phyloP scores from a whole-genome alignment of 1,140 invertebrate species.

The Whitmania pigra region DNA sequence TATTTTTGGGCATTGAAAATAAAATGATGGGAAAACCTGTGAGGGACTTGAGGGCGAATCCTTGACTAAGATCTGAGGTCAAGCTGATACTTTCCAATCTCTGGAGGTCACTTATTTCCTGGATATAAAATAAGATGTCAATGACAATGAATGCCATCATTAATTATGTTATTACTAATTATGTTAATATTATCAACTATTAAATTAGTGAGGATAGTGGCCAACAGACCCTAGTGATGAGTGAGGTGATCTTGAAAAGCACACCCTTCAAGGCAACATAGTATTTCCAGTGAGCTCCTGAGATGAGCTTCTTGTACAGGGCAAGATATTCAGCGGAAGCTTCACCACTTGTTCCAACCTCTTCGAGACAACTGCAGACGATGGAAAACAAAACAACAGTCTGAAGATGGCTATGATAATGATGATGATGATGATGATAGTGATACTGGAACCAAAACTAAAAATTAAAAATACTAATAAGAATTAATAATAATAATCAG shows the following conservation, averaged over 20 bases:
- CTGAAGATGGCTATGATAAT: neutral
- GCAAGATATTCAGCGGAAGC: slow-evolving; percentile 70
- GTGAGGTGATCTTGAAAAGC: slow-evolving; percentile 64
- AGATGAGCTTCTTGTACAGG: slow-evolving; percentile 64
- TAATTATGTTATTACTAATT: no score
- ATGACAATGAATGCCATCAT: neutral
- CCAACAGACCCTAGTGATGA: slow-evolving; percentile 54
- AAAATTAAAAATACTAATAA: no score
- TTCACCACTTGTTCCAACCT: slow-evolving; percentile 53
- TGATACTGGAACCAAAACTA: no score
- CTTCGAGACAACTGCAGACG: slow-evolving; percentile 57
- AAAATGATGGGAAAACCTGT: slow-evolving; percentile 28
- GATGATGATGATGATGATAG: no score
- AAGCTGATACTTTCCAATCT: slow-evolving; percentile 56
- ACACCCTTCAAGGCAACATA: slow-evolving; percentile 71
- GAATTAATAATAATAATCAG: no score
- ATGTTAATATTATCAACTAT: no score
- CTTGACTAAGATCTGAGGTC: slow-evolving; percentile 83
- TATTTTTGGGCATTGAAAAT: neutral
- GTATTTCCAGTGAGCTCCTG: slow-evolving; percentile 56
- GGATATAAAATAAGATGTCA: slow-evolving; percentile 24
- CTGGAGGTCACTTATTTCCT: slow-evolving; percentile 63
- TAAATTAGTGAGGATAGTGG: no score
- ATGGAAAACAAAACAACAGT: no score
- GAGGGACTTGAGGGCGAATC: slow-evolving; percentile 44